Evolutionary conservation across 2,888 invertebrate genomes (phyloP).

Genomic region (Lasioglossum oenotherae): DNA sequence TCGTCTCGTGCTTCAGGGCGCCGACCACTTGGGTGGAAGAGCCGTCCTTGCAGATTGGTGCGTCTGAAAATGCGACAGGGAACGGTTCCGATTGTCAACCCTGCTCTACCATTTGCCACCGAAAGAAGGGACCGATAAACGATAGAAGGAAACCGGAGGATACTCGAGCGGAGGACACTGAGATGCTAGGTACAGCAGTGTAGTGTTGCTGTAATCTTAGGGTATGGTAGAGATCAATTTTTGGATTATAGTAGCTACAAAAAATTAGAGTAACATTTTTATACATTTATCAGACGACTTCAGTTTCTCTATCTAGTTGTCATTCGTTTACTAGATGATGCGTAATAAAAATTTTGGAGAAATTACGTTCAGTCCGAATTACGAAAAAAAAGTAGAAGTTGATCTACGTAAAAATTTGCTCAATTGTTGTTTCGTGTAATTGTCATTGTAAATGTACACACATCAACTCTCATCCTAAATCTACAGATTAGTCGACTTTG

Average conservation of each 20-base stretch:
- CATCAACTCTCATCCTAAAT: neutral
- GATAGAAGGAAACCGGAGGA: neutral
- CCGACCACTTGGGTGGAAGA: conserved; percentile 92
- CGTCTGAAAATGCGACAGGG: conserved; percentile 69
- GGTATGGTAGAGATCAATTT: neutral
- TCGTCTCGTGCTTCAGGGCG: conserved; percentile 94
- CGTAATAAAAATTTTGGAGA: too few relatives aligned
- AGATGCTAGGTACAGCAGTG: neutral
- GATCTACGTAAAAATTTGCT: neutral
- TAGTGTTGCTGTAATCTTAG: neutral
- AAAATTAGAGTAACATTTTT: too few relatives aligned
- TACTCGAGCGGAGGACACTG: neutral
- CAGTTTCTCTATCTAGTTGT: too few relatives aligned
- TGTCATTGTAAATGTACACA: neutral
- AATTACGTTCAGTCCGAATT: too few relatives aligned
- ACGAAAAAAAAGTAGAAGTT: too few relatives aligned
- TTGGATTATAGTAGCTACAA: neutral
- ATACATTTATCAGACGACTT: too few relatives aligned
- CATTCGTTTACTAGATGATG: too few relatives aligned
- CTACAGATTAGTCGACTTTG: too few relatives aligned
- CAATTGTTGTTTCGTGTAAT: too few relatives aligned
- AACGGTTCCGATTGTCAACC: conserved; percentile 13
- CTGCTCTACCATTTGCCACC: neutral
- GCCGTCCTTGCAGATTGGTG: conserved; percentile 85
- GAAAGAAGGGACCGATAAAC: neutral